These are phyloP conservation scores for Sclerurus mexicanus DNA, from an alignment of 2,113 vertebrate genomes.

Conservation along the genomic window DNA sequence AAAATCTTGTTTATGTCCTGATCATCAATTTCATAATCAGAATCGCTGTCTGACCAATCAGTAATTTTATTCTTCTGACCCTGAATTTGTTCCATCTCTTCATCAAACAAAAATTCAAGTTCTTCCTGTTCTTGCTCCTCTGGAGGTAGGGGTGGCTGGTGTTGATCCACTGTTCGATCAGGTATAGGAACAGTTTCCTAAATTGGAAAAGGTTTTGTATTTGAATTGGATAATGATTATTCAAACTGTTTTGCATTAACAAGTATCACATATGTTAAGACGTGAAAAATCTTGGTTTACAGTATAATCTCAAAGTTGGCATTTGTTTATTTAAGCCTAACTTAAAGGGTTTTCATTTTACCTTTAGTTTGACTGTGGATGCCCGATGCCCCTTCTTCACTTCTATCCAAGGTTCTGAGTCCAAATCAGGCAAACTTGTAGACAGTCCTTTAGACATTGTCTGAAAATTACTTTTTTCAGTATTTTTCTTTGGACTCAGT, in stretches of 20 bases:
- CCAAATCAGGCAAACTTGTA: conserved; percentile 81
- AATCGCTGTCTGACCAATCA: conserved; percentile 78
- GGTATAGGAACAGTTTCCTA: conserved; percentile 66
- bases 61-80: conserved; percentile 68
- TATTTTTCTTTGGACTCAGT: conserved; percentile 48
- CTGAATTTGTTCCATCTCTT: conserved; percentile 75
- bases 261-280: background rate
- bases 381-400: conserved; percentile 85
- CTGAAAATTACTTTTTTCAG: conserved; percentile 71
- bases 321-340: background rate
- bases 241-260: background rate
- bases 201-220: background rate
- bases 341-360: background rate
- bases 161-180: conserved; percentile 36
- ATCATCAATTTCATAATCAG: conserved; percentile 80
- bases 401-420: conserved; percentile 88
- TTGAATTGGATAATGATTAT: background rate
- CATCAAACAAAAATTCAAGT: conserved; percentile 86
- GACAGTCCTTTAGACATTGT: conserved; percentile 75
- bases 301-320: background rate
- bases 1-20: conserved; percentile 81
- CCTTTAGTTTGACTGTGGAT: conserved; percentile 81
- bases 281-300: background rate
- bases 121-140: conserved; percentile 84
- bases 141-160: background rate